Base-by-base conservation (phyloP, 2,113 vertebrate genomes). In the Myodes glareolus region DNA sequence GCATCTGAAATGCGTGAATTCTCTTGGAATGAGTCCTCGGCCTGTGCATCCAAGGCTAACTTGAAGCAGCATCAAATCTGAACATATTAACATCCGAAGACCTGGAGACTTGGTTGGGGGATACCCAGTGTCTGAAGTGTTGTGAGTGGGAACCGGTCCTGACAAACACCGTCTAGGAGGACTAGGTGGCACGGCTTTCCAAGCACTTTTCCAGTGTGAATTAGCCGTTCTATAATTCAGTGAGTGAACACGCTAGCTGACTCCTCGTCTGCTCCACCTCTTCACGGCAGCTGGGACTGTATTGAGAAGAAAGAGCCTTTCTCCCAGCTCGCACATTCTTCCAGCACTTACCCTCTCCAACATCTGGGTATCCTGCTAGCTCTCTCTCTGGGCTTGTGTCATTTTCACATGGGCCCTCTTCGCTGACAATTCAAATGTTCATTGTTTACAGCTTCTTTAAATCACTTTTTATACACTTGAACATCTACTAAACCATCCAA, bases 361-460 rank as follows among this genome's bases (percentile, higher is more conserved):
- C 78, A 82, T 61, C 76, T 75, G 88, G n/a, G 73, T 29, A 33
- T 47, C 47, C 72, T 68, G 45, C 17, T 68, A 65, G 25, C 63
- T 75, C 82, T 31, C 52, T 94, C 39, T 23, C 31, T 17, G 86
- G 39, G 36, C n/a, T 91, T 89, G 17, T 61, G 16, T 68, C 27
- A 89, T 94, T 92, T 97, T 73, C 72, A 77, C n/a, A 78, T 19
- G 29, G 85, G 14, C 36, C 6, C 17, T 72, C 82, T 65, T 80
- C 84, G 65, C 61, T 95, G 33, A 77, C 67, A 75, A 95, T 68
- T 65, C 92, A 65, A 65, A 97, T 78, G 50, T 47, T 47, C 27
- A 13, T 55, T 52, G 61, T 95, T 31, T 42, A 81, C 4, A 86
- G 47, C 55, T 27, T 94, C 50, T 94, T 52, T 39, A 65, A 75